Base-by-base conservation (phyloP, 2,888 invertebrate species). In the Mesorhabditis belari region DNA sequence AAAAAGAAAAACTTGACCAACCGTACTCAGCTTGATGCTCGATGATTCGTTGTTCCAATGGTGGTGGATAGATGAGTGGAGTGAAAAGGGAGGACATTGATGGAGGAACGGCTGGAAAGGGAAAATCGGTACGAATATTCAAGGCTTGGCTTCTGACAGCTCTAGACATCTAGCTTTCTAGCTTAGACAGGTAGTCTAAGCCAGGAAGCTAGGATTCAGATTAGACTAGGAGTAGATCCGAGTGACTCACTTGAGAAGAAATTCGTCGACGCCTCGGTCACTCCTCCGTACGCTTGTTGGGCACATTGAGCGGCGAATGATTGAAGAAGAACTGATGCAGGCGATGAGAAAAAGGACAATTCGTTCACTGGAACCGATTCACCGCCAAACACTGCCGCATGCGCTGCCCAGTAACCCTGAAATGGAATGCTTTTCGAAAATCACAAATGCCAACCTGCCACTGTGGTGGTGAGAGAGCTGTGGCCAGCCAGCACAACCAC, bases 381-480 rank as follows among this genome's bases (percentile, higher is more conserved):
- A 21, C 62, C 64, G 5, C 70, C 70, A 49, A 70, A 70, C 21
- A 67, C 28, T 4, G 67, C 65, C 27, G 60, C 61, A 35, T 70
- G 67, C 0, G 70, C 67, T 12, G 64, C 29, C 70, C 70, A 70
- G 57, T 67, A 70, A 56, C 67, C 63, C 65, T 69, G 55, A 27
- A 61, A 35, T 23, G 19, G n/a, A 55, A 19, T 57, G 25, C 29
- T 2, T 57, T 51, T 57, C 23, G 5, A 5, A 4, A 44, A 24
- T 23, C 6, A 49, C 52, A 62, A 29, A 57, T 0, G n/a, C 29
- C 9, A 29, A 66, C 70, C 66, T 70, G 70, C 70, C 70, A 70
- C 55, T 70, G 70, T 4, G 60, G 60, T 4, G 70, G 62, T n/a
- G 70, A 60, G 24, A 70, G 61, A 53, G 61, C 64, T 0, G 67